Base-by-base conservation (phyloP, 2,113 vertebrate species). In the Ceyx cyanopectus region DNA sequence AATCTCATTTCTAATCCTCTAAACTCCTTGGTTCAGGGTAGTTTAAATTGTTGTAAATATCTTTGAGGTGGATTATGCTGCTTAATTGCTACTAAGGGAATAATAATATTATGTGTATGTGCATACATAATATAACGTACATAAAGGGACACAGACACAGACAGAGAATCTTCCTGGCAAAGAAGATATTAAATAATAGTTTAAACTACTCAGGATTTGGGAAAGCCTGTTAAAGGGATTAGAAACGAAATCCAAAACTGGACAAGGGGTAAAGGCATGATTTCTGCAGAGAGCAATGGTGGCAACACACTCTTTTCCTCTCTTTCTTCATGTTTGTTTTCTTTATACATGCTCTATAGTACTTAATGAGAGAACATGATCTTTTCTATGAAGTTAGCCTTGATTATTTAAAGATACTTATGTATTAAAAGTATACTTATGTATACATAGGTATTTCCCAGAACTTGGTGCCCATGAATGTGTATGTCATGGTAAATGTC, bases 1-100 rank as follows among this genome's bases (percentile, higher is more conserved):
- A 95, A 94, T 93, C 94, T 95, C 65, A 83, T 87, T 77, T 94
- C 76, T 95, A 96, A 94, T 96, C 95, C 91, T 79, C 73, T 95
- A 79, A 95, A 95, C 69, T 84, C 73, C 50, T 88, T 84, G 78
- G 77, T 95, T 95, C 74, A 76, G 86, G 37, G 70, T 87, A 95
- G 85, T 96, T 96, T 87, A 95, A 94, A 95, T 86, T 94, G 93
- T 86, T 94, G 83, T 86, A 93, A 94, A 96, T 95, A 94, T 91
- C 80, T 93, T 73, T 92, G 81, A 88, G 91, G 91, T 92, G 90
- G 95, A 95, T 95, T 97, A 93, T 73, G 46, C 69, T 83, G 74
- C 82, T 93, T 95, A 96, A 94, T 96, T 94, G 78, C 89, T 92
- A 75, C 88, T 94, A 78, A 88, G 92, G 93, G 92, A 96, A 77